phyloP scores from a whole-genome alignment of 2,888 invertebrate species.

The Melikaiella ostensackeni region DNA sequence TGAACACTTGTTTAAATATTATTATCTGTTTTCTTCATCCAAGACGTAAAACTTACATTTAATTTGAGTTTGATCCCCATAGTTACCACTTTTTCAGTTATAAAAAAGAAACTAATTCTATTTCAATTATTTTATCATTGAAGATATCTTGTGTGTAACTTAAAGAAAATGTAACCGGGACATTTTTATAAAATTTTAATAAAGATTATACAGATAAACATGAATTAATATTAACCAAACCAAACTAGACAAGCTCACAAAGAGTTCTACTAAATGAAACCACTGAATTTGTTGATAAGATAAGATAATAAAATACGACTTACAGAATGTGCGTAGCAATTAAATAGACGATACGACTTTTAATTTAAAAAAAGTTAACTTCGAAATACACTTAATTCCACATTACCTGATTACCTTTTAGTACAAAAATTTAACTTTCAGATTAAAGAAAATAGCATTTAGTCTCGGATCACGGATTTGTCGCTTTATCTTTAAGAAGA shows the following conservation, averaged over 20 bases:
- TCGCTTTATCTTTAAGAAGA: constrained; percentile 25
- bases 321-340: not conserved
- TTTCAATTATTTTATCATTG: not conserved
- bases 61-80: not conserved
- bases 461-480: not conserved
- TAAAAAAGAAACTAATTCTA: not conserved
- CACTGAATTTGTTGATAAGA: constrained; percentile 3
- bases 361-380: not conserved
- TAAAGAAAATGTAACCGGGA: too few species aligned
- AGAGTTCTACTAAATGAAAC: not conserved
- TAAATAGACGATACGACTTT: not conserved
- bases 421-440: not conserved
- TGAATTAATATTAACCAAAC: not conserved
- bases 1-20: too few species aligned
- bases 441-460: not conserved
- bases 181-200: too few species aligned
- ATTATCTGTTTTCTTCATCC: not conserved
- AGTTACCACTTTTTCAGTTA: not conserved
- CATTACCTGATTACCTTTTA: not conserved
- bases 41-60: too few species aligned
- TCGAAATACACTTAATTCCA: not conserved
- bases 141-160: not conserved
- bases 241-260: not conserved
- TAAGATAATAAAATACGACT: not conserved
- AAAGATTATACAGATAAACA: not conserved